Percentiles rank a stretch among this genome's conserved stretches.
Evolutionary conservation across 2,888 invertebrate species (phyloP).

Genomic region (Muschampia plurimacula): DNA sequence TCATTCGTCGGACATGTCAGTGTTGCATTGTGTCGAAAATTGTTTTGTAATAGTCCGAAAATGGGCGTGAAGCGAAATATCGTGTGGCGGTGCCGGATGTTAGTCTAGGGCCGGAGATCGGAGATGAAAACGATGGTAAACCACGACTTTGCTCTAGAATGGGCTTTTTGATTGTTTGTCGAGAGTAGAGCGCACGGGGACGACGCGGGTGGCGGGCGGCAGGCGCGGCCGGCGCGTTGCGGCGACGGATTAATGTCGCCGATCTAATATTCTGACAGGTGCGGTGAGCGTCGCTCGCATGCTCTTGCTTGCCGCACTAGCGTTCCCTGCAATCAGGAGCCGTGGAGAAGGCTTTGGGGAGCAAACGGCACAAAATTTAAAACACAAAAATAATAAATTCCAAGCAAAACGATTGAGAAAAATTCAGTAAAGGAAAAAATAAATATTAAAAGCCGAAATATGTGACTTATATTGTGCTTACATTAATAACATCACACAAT

Average conservation of each 20-base stretch:
- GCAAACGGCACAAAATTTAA: background rate
- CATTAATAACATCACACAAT: no score
- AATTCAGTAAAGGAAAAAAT: no score
- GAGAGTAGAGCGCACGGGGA: constrained; percentile 41
- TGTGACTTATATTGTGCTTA: no score
- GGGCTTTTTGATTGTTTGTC: constrained; percentile 73
- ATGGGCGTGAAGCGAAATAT: constrained; percentile 3
- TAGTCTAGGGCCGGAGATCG: constrained; percentile 66
- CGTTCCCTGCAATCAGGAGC: constrained; percentile 7
- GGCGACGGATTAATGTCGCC: constrained; percentile 74
- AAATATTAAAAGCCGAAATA: no score
- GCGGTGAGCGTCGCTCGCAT: constrained; percentile 52
- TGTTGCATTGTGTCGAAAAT: background rate
- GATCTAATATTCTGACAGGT: constrained; percentile 80
- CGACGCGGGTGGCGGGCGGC: constrained; percentile 42
- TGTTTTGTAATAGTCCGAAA: constrained; percentile 6
- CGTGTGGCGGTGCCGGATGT: constrained; percentile 50
- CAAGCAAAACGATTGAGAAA: no score
- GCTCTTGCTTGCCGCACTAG: constrained; percentile 9
- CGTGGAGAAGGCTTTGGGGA: background rate
- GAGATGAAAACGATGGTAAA: constrained; percentile 66
- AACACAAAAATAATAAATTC: background rate
- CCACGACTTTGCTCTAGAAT: constrained; percentile 69
- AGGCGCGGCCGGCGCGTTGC: constrained; percentile 45
- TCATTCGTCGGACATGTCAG: background rate